phyloP scores from a whole-genome alignment of 2,888 invertebrate species.

The Dicycla oo region DNA sequence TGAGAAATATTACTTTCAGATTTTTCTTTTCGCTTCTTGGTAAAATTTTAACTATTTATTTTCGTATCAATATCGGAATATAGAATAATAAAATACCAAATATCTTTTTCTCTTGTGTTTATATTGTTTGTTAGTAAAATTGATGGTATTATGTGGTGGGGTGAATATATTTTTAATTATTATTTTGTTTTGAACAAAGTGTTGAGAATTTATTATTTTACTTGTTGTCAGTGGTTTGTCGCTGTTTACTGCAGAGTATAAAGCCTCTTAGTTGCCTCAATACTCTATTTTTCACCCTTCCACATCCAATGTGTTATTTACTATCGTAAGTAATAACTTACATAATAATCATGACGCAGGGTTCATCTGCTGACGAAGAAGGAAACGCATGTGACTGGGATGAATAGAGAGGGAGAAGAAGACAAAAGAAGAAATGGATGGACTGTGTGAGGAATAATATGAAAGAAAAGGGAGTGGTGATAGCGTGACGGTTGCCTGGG shows the following conservation, averaged over 20 bases:
- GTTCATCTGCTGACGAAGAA: background rate
- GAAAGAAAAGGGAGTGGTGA: too few relatives aligned
- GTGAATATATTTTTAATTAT: constrained; percentile 1
- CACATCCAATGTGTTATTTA: background rate
- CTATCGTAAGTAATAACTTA: background rate
- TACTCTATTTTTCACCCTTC: background rate
- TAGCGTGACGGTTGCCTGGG: too few relatives aligned
- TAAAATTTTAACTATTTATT: constrained; percentile 40
- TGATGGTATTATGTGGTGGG: too few relatives aligned
- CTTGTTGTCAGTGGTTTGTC: background rate
- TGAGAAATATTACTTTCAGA: constrained; percentile 57
- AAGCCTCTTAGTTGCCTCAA: background rate
- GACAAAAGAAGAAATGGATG: too few relatives aligned
- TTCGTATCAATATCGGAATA: constrained; percentile 26
- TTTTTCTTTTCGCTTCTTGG: constrained; percentile 37
- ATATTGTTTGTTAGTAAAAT: constrained; percentile 3
- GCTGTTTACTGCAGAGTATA: background rate
- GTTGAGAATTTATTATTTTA: background rate
- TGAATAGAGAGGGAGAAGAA: too few relatives aligned
- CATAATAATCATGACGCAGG: background rate
- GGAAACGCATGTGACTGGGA: background rate
- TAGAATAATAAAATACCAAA: constrained; percentile 29
- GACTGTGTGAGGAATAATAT: too few relatives aligned
- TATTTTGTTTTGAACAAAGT: background rate
- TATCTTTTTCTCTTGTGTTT: background rate